Percentiles rank a stretch among this genome's conserved stretches.
Evolutionary conservation across 30 jellyfish, hydroid and myxozoan genomes (phyloP).

Genomic region (Calvadosia cruxmelitensis): DNA sequence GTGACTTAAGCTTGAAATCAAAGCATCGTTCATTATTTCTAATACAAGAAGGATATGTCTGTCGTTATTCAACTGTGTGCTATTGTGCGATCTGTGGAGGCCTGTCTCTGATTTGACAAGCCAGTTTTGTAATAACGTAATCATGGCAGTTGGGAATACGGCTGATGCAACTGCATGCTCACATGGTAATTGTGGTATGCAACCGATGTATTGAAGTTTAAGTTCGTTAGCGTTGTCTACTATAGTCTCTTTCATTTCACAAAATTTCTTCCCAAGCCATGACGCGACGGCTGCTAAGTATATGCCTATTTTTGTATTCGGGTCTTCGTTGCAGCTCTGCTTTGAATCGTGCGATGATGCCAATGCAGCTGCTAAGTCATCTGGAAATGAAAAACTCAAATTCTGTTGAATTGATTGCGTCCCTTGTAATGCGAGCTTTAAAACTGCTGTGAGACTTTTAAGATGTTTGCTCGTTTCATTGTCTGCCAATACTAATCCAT

Average conservation of each 20-base stretch:
- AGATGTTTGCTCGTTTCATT: too few species aligned
- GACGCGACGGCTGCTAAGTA: neutral
- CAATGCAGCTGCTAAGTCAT: too few species aligned
- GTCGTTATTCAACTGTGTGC: neutral
- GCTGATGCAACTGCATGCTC: slow-evolving; percentile 28
- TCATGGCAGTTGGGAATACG: slow-evolving; percentile 43
- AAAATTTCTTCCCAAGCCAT: slow-evolving; percentile 52
- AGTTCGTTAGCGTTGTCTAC: slow-evolving; percentile 20
- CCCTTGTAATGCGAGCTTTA: too few species aligned
- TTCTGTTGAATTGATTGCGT: too few species aligned
- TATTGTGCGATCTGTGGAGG: neutral
- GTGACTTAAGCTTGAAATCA: slow-evolving; percentile 40
- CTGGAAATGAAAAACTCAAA: too few species aligned
- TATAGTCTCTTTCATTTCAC: slow-evolving; percentile 14
- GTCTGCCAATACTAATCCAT: too few species aligned
- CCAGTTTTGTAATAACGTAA: slow-evolving; percentile 33
- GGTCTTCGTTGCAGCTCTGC: too few species aligned
- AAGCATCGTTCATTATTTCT: slow-evolving; percentile 29
- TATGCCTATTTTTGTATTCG: too few species aligned
- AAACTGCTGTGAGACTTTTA: too few species aligned
- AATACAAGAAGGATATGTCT: slow-evolving; percentile 18
- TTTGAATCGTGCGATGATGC: too few species aligned
- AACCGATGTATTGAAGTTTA: slow-evolving; percentile 22
- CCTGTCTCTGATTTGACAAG: slow-evolving; percentile 12
- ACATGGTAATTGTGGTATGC: slow-evolving; percentile 34